phyloP scores from a whole-genome alignment of 2,113 vertebrate species.

The Ptyas mucosa region DNA sequence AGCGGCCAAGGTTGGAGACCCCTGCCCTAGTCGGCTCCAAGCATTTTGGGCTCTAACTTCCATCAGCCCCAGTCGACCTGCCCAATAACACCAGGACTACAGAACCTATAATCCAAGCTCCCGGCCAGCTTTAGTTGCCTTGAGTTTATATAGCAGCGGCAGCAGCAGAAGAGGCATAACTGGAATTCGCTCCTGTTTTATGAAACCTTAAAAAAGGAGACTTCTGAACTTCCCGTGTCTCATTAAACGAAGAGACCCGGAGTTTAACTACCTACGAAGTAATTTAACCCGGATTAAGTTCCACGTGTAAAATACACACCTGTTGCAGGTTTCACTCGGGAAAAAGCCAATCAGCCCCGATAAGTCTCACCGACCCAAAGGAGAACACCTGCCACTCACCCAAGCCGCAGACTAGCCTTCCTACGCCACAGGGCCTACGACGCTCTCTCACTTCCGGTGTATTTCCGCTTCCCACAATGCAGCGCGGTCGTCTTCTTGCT shows the following conservation, averaged over 20 bases:
- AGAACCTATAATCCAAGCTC: background rate
- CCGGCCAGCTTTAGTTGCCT: background rate
- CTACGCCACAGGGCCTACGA: fast-evolving
- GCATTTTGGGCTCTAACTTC: background rate
- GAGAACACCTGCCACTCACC: background rate
- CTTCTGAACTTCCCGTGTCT: background rate
- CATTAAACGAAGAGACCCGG: background rate
- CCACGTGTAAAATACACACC: background rate
- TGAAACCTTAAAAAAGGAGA: background rate
- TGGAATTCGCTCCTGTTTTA: background rate
- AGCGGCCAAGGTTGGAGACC: no score
- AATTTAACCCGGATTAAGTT: background rate
- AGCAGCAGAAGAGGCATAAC: background rate
- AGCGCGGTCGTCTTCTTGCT: fast-evolving
- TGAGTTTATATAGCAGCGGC: background rate
- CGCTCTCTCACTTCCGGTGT: background rate
- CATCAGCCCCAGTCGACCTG: background rate
- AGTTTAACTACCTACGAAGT: background rate
- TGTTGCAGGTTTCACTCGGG: background rate
- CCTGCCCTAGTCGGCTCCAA: background rate
- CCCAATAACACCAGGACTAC: background rate
- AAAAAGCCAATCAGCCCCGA: background rate
- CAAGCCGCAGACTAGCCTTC: fast-evolving
- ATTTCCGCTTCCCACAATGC: slow-evolving; percentile 5
- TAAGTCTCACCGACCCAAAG: background rate